Evolutionary conservation across 2,888 invertebrate species (phyloP).

Genomic region (Galeruca laticollis): DNA sequence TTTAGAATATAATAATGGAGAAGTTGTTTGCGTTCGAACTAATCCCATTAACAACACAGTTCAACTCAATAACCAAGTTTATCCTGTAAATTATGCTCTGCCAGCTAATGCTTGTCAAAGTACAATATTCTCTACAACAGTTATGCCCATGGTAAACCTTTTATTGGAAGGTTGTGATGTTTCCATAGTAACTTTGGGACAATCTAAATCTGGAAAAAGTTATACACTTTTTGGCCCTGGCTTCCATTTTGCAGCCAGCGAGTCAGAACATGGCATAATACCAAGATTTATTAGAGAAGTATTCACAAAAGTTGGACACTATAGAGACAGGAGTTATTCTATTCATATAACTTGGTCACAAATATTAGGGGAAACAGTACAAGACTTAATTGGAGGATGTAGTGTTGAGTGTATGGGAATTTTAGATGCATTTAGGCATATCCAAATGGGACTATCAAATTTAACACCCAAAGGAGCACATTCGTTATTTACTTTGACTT

Average conservation of each 20-base stretch:
- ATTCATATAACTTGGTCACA: constrained; percentile 81
- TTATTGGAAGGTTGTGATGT: constrained; percentile 82
- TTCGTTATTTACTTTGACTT: constrained; percentile 78
- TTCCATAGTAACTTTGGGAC: constrained; percentile 79
- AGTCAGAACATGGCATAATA: constrained; percentile 79
- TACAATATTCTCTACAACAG: constrained; percentile 74
- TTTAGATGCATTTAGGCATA: constrained; percentile 78
- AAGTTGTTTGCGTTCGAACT: constrained; percentile 72
- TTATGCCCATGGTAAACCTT: constrained; percentile 75
- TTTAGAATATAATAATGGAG: constrained; percentile 67
- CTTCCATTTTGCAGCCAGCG: constrained; percentile 72
- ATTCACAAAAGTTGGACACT: constrained; percentile 75
- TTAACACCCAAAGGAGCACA: constrained; percentile 73
- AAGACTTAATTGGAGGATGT: constrained; percentile 69
- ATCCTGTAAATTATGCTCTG: constrained; percentile 70
- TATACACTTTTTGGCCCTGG: constrained; percentile 81
- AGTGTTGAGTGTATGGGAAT: constrained; percentile 73
- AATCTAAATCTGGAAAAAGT: constrained; percentile 76
- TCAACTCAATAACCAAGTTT: constrained; percentile 72
- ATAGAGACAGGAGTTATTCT: constrained; percentile 75
- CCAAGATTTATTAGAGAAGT: constrained; percentile 80
- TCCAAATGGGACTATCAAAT: constrained; percentile 76
- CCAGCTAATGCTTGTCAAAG: constrained; percentile 75
- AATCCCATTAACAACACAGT: constrained; percentile 73
- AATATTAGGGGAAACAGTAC: constrained; percentile 76